These are phyloP conservation scores for Pachycephus smyrnensis DNA, from an alignment of 2,888 invertebrate genomes.

Conservation along the genomic window DNA sequence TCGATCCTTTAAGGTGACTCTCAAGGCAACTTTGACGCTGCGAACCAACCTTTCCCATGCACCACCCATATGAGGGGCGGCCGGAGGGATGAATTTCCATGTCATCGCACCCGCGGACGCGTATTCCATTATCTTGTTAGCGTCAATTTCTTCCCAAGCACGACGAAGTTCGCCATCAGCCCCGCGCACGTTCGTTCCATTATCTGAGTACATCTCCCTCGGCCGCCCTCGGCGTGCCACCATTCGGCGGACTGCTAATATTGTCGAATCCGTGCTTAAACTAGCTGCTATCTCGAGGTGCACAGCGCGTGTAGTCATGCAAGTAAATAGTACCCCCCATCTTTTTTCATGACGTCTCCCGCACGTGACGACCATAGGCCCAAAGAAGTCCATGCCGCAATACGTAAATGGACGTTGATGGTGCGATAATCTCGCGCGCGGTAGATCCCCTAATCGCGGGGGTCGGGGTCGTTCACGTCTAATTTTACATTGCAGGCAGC, in stretches of 20 bases:
- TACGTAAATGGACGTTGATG: slow-evolving; percentile 27
- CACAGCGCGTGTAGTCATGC: slow-evolving; percentile 32
- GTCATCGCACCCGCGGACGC: slow-evolving; percentile 17
- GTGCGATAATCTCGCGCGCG: too few relatives aligned
- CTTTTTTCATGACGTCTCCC: slow-evolving; percentile 34
- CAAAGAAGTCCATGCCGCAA: slow-evolving; percentile 35
- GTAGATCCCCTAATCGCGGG: too few relatives aligned
- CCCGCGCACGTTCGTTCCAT: slow-evolving; percentile 32
- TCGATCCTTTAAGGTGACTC: not conserved
- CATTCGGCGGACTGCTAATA: slow-evolving; percentile 27
- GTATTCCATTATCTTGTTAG: not conserved
- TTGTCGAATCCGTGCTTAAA: slow-evolving; percentile 21
- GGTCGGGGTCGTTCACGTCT: too few relatives aligned
- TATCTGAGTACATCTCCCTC: slow-evolving; percentile 21
- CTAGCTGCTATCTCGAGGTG: slow-evolving; percentile 30
- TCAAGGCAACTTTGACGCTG: slow-evolving; percentile 63
- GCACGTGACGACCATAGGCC: slow-evolving; percentile 30
- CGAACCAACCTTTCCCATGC: slow-evolving; percentile 36
- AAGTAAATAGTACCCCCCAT: slow-evolving; percentile 38
- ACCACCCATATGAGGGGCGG: slow-evolving; percentile 30
- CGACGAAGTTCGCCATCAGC: slow-evolving; percentile 25
- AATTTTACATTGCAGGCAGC: too few relatives aligned
- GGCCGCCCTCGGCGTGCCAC: slow-evolving; percentile 29
- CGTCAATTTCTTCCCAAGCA: slow-evolving; percentile 10
- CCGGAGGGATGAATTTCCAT: slow-evolving; percentile 31